phyloP scores from a whole-genome alignment of 2,113 vertebrate species.

The Datnioides undecimradiatus region DNA sequence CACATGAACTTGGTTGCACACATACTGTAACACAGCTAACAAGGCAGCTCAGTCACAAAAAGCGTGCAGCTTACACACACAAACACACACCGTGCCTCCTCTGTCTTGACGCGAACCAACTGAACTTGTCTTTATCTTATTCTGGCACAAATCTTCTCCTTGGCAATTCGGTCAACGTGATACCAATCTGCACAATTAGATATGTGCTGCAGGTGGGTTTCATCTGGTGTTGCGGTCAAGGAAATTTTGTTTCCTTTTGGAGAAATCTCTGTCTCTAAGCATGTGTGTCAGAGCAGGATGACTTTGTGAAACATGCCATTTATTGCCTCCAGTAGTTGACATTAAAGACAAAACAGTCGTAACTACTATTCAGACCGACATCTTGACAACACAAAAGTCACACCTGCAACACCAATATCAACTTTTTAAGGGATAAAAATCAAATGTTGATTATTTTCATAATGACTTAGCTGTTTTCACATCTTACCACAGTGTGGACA shows the following conservation, averaged over 20 bases:
- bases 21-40: slow-evolving; percentile 19
- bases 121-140: slow-evolving; percentile 46
- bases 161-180: slow-evolving; percentile 49
- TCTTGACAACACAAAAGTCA: background rate
- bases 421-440: background rate
- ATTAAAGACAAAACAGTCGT: background rate
- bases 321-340: slow-evolving; percentile 2
- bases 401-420: background rate
- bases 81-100: slow-evolving; percentile 18
- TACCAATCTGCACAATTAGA: slow-evolving; percentile 46
- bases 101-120: slow-evolving; percentile 34
- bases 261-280: slow-evolving; percentile 8
- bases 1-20: slow-evolving; percentile 1
- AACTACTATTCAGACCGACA: background rate
- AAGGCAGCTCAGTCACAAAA: slow-evolving; percentile 7
- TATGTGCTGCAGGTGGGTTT: slow-evolving; percentile 51
- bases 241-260: slow-evolving; percentile 33
- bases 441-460: background rate
- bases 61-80: slow-evolving; percentile 1
- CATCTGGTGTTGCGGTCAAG: slow-evolving; percentile 28
- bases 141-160: slow-evolving; percentile 51
- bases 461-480: background rate
- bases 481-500: background rate
- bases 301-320: background rate
- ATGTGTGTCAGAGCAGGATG: background rate